These are phyloP conservation scores for Augiades crinisus DNA, from an alignment of 2,888 invertebrate genomes.

Conservation along the genomic window DNA sequence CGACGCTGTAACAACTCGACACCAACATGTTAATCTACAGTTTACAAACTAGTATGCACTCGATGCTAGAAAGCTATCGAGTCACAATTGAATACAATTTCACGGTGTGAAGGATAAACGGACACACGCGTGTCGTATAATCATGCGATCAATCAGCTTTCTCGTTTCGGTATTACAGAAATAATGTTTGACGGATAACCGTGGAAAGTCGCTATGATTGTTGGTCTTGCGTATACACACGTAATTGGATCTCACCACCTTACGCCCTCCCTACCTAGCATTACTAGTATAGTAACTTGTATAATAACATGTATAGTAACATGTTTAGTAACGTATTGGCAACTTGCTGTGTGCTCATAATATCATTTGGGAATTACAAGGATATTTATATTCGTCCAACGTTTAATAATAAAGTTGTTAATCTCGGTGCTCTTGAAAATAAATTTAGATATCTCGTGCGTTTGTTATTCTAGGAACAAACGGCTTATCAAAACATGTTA, in stretches of 20 bases:
- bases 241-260: conserved; percentile 19
- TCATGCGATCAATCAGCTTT: conserved; percentile 58
- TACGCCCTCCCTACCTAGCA: neutral
- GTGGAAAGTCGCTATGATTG: conserved; percentile 44
- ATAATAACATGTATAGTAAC: neutral
- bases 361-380: neutral
- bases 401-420: conserved; percentile 9
- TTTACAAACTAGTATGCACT: conserved; percentile 26
- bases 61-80: conserved; percentile 55
- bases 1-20: conserved; percentile 1
- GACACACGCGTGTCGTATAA: conserved; percentile 50
- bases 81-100: conserved; percentile 55
- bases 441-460: conserved; percentile 37
- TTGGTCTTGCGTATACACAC: conserved; percentile 4
- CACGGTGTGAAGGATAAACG: conserved; percentile 46
- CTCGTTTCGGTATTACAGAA: conserved; percentile 40
- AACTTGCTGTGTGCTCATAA: neutral
- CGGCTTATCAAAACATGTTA: conserved; percentile 28
- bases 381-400: neutral
- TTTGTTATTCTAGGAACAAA: conserved; percentile 27
- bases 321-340: neutral
- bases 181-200: conserved; percentile 35
- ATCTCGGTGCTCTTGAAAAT: conserved; percentile 18
- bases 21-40: conserved; percentile 14
- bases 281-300: no score